Evolutionary conservation across 1,140 invertebrate species (phyloP).

Genomic region (Cotesia vestalis): DNA sequence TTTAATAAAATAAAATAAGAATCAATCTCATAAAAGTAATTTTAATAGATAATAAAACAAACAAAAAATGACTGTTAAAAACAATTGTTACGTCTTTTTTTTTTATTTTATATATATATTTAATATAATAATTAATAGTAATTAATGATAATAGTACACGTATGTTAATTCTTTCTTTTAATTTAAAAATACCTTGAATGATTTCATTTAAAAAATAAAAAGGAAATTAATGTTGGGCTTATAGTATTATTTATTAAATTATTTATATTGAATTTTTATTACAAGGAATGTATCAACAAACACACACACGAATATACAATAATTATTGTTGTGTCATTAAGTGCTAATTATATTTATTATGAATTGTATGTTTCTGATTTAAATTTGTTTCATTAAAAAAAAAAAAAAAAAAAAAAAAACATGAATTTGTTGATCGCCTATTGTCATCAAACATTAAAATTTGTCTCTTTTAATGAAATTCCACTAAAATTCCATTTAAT

Average conservation of each 20-base stretch:
- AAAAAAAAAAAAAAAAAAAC: too few relatives aligned
- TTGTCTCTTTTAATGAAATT: too few relatives aligned
- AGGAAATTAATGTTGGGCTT: constrained; percentile 37
- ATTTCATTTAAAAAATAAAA: not conserved
- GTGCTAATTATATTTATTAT: constrained; percentile 21
- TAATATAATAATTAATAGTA: too few relatives aligned
- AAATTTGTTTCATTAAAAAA: too few relatives aligned
- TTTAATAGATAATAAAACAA: constrained; percentile 4
- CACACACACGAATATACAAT: constrained; percentile 45
- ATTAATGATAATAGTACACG: too few relatives aligned
- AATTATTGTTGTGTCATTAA: constrained; percentile 41
- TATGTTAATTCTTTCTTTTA: not conserved
- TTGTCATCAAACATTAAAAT: too few relatives aligned
- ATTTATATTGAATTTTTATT: constrained; percentile 55
- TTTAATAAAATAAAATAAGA: not conserved
- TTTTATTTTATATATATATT: too few relatives aligned
- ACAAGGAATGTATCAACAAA: constrained; percentile 54
- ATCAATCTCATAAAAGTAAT: not conserved
- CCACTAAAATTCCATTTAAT: too few relatives aligned
- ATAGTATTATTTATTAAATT: constrained; percentile 54
- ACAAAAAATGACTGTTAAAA: not conserved
- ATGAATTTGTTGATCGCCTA: too few relatives aligned
- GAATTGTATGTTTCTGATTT: not conserved
- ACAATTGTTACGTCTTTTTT: too few relatives aligned
- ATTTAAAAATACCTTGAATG: not conserved